A percentile compares a stretch with the other conserved stretches of the same genome.
These are phyloP conservation scores for Catostomus latipinnis DNA, from an alignment of 2,797 vertebrate genomes.

Conservation along the genomic window DNA sequence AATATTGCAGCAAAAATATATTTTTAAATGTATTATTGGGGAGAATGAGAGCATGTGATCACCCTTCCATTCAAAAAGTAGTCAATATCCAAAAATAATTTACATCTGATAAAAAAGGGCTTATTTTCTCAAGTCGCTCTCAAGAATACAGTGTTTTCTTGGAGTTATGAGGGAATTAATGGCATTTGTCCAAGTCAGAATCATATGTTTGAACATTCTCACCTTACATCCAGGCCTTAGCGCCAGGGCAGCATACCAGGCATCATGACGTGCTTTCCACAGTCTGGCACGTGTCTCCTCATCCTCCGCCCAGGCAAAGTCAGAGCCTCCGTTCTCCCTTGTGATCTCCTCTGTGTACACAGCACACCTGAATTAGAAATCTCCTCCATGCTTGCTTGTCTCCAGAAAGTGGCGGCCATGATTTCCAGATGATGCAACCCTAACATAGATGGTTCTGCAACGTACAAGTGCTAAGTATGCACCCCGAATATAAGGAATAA, in stretches of 20 bases:
- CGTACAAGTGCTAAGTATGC: too few species aligned
- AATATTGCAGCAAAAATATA: too few species aligned
- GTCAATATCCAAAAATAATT: neutral
- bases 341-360: slow-evolving; percentile 83
- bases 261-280: slow-evolving; percentile 90
- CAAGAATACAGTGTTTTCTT: neutral
- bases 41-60: neutral
- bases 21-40: too few species aligned
- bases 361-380: neutral
- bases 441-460: too few species aligned
- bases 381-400: too few species aligned
- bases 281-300: slow-evolving; percentile 78
- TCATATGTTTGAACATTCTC: slow-evolving; percentile 45
- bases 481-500: too few species aligned
- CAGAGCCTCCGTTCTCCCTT: slow-evolving; percentile 76
- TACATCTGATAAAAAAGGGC: too few species aligned
- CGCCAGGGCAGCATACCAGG: slow-evolving; percentile 87
- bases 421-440: too few species aligned
- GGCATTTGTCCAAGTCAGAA: neutral
- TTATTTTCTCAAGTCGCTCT: neutral
- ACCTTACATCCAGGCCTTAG: slow-evolving; percentile 89
- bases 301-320: slow-evolving; percentile 85
- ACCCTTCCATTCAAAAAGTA: neutral
- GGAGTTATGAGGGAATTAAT: neutral
- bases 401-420: too few species aligned